phyloP scores from a whole-genome alignment of 2,888 invertebrate genomes.

The Xestia c-nigrum region DNA sequence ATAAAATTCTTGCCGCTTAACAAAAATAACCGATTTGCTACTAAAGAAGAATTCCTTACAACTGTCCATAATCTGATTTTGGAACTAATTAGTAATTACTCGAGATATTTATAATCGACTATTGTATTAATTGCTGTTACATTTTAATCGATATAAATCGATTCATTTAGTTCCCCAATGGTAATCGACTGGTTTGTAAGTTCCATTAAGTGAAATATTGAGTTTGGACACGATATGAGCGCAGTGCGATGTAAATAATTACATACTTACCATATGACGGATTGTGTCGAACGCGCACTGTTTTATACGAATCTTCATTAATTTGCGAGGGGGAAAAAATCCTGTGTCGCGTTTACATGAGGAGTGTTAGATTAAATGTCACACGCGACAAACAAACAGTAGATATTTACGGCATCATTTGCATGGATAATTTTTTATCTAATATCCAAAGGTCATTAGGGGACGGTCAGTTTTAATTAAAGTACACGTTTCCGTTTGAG shows the following conservation, averaged over 20 bases:
- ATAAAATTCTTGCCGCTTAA: constrained; percentile 29
- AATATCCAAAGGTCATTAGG: constrained; percentile 69
- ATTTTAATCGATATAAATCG: constrained; percentile 62
- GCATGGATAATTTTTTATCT: constrained; percentile 66
- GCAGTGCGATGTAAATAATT: constrained; percentile 55
- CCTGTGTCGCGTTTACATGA: constrained; percentile 26
- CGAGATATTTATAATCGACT: constrained; percentile 49
- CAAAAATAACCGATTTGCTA: constrained; percentile 24
- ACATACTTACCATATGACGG: constrained; percentile 50
- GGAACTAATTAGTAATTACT: constrained; percentile 50
- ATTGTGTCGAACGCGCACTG: constrained; percentile 31
- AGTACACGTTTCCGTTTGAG: constrained; percentile 68
- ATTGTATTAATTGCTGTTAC: constrained; percentile 62
- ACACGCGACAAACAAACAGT: constrained; percentile 58
- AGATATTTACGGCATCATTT: constrained; percentile 61
- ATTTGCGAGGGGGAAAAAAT: constrained; percentile 40
- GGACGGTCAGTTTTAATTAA: constrained; percentile 72
- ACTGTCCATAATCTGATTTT: constrained; percentile 21
- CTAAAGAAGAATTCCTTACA: constrained; percentile 10
- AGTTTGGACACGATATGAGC: constrained; percentile 59
- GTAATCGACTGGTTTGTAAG: constrained; percentile 59
- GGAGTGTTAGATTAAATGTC: constrained; percentile 55
- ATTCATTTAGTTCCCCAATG: constrained; percentile 57
- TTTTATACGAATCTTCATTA: constrained; percentile 47
- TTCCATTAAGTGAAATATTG: constrained; percentile 63